Base-by-base conservation (phyloP, 1,140 invertebrate genomes). In the Anastatus disparis region DNA sequence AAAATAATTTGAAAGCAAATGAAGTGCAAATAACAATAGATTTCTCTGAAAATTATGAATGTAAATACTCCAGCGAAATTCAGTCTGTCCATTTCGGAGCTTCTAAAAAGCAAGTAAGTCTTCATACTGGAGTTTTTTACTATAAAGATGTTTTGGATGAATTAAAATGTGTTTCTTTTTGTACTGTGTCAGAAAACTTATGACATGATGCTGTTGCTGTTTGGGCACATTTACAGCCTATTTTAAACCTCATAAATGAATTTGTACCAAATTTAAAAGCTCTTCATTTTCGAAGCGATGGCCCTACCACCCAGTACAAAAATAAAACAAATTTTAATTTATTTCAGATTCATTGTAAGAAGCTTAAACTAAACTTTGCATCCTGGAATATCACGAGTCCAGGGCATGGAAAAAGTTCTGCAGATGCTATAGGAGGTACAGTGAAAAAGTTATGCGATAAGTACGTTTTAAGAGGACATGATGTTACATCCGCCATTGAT, bases 41-140 rank as follows among this genome's bases (percentile, higher is more conserved):
- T 73, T 83, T 83, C 59, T 75, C 75, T 15, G 77, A 82, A 70
- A 83, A 83, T 70, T 80, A 78, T 65, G 67, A 53, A 12, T 79
- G 74, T 31, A 82, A 83, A 65, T 79, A 81, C 69, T 65, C 70
- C 40, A 70, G 70, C 26, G 79, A 82, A 76, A 77, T 82, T 20
- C 80, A 84, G 67, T 64, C 72, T 27, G 67, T 73, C 24, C 77
- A 79, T 62, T 82, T 82, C 67, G 76, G 77, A 17, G 74, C 58
- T 20, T 77, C 72, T 10, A 78, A 79, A 65, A 66, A 79, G 17
- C 8, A 17, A n/a, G n/a, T n/a, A n/a, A n/a, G n/a, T n/a, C n/a
- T n/a, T n/a, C n/a, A n/a, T n/a, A n/a, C n/a, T n/a, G n/a, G n/a
- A n/a, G n/a, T n/a, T n/a, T n/a, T n/a, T n/a, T n/a, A n/a, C n/a